Evolutionary conservation across 2,888 invertebrate species (phyloP).

Genomic region (Agonopterix subpropinquella): DNA sequence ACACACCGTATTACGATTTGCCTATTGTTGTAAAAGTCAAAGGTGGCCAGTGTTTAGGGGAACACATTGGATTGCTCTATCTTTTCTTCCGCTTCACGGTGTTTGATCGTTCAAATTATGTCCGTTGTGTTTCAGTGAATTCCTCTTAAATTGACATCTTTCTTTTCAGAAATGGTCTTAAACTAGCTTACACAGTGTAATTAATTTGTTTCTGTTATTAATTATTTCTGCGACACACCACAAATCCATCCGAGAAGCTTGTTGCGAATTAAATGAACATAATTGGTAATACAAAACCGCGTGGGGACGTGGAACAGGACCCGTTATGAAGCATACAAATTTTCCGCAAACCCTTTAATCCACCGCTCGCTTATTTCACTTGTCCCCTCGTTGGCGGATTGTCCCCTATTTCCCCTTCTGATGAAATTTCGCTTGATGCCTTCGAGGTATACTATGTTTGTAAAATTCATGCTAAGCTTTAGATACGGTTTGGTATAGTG

Average conservation of each 20-base stretch:
- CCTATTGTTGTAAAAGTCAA: constrained; percentile 56
- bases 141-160: too few species aligned
- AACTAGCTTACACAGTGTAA: too few species aligned
- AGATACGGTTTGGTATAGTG: constrained; percentile 36
- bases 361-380: constrained; percentile 69
- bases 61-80: constrained; percentile 1
- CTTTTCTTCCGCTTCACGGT: constrained; percentile 2
- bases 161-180: too few species aligned
- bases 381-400: constrained; percentile 62
- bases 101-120: background rate
- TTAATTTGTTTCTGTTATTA: too few species aligned
- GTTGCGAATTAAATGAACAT: constrained; percentile 60
- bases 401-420: constrained; percentile 40
- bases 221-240: background rate
- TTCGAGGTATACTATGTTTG: constrained; percentile 39
- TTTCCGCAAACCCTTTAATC: constrained; percentile 72
- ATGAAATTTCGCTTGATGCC: constrained; percentile 60
- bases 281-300: constrained; percentile 74
- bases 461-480: constrained; percentile 53
- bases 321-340: constrained; percentile 68
- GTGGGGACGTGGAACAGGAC: constrained; percentile 29
- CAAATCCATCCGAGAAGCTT: constrained; percentile 27
- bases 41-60: constrained; percentile 28
- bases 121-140: too few species aligned
- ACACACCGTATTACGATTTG: constrained; percentile 50